phyloP scores from a whole-genome alignment of 2,888 invertebrate species.

The Galerucella nymphaeae region DNA sequence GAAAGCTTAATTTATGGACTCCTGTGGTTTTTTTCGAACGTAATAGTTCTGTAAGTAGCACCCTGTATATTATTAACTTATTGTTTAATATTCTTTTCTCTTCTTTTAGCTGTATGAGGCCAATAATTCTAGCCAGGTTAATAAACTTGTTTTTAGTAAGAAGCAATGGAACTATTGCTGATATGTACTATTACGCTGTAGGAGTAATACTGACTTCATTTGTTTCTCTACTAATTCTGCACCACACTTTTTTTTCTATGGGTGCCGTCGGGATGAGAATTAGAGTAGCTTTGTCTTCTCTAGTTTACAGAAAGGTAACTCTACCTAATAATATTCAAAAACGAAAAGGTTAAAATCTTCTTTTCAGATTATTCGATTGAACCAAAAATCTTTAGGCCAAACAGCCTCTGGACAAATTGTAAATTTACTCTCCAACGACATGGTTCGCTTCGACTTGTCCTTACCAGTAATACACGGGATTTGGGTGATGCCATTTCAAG shows the following conservation, averaged over 20 bases:
- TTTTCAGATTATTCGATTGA: not conserved
- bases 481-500: slow-evolving; percentile 83
- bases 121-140: slow-evolving; percentile 72
- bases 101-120: slow-evolving; percentile 71
- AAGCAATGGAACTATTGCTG: slow-evolving; percentile 66
- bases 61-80: too few relatives aligned
- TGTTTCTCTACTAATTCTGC: slow-evolving; percentile 54
- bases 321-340: too few relatives aligned
- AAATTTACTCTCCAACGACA: slow-evolving; percentile 87
- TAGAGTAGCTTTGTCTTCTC: slow-evolving; percentile 81
- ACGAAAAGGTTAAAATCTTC: not conserved
- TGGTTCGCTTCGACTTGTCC: slow-evolving; percentile 80
- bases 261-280: slow-evolving; percentile 77
- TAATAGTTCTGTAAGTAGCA: slow-evolving; percentile 13
- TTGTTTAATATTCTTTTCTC: not conserved
- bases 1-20: slow-evolving; percentile 72
- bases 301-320: slow-evolving; percentile 84
- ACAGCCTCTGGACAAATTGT: slow-evolving; percentile 86
- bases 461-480: slow-evolving; percentile 75
- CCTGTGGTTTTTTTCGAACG: slow-evolving; percentile 68
- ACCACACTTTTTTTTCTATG: slow-evolving; percentile 70
- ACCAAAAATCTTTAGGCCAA: slow-evolving; percentile 75
- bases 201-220: not conserved
- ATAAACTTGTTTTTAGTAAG: slow-evolving; percentile 71
- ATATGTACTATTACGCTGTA: slow-evolving; percentile 69